A percentile compares a stretch with the other conserved stretches of the same genome.
These are phyloP conservation scores for Monochamus alternatus DNA, from an alignment of 2,888 invertebrate genomes.

Conservation along the genomic window DNA sequence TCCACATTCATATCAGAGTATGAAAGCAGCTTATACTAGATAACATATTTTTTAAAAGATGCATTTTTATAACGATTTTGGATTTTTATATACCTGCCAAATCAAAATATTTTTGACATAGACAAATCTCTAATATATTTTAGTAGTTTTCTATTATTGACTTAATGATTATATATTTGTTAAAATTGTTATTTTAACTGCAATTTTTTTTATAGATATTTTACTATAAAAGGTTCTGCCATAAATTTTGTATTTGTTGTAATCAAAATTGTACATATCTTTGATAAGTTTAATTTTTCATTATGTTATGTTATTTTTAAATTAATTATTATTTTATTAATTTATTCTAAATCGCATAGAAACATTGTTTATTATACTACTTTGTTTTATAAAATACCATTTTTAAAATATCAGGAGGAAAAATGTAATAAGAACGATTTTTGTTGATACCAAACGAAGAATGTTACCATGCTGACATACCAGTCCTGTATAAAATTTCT, in stretches of 20 bases:
- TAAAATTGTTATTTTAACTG: slow-evolving; percentile 44
- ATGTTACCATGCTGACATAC: slow-evolving; percentile 63
- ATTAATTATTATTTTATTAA: slow-evolving; percentile 11
- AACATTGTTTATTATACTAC: slow-evolving; percentile 28
- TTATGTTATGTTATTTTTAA: slow-evolving; percentile 28
- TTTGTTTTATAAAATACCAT: slow-evolving; percentile 38
- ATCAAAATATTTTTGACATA: slow-evolving; percentile 56
- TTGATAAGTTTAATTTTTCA: slow-evolving; percentile 36
- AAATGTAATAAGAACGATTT: slow-evolving; percentile 35
- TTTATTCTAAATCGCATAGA: slow-evolving; percentile 32
- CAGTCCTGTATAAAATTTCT: slow-evolving; percentile 55
- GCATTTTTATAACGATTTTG: slow-evolving; percentile 57
- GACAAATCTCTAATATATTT: slow-evolving; percentile 36
- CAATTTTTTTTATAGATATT: slow-evolving; percentile 45
- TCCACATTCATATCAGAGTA: slow-evolving; percentile 51
- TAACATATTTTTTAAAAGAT: slow-evolving; percentile 45
- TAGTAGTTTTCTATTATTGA: slow-evolving; percentile 41
- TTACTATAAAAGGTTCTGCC: slow-evolving; percentile 50
- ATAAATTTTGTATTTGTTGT: slow-evolving; percentile 45
- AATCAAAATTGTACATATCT: slow-evolving; percentile 33
- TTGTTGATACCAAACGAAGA: slow-evolving; percentile 63
- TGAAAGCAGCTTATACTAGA: slow-evolving; percentile 43
- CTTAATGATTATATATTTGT: slow-evolving; percentile 52
- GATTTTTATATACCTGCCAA: slow-evolving; percentile 61
- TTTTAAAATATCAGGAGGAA: slow-evolving; percentile 23